phyloP scores from a whole-genome alignment of 2,113 vertebrate genomes.

The Neolamprologus brichardi region DNA sequence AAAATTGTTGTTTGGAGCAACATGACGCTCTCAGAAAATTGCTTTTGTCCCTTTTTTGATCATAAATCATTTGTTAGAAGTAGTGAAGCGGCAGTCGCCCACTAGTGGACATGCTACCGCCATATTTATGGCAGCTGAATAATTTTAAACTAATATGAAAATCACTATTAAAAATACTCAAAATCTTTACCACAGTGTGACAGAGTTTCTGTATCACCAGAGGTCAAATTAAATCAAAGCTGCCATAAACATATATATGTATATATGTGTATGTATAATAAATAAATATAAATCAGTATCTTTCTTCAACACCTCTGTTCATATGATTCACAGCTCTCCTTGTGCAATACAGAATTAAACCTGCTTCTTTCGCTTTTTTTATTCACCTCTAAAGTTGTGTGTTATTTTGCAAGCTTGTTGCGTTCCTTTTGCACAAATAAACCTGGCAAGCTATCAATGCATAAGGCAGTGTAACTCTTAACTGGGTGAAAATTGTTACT shows the following conservation, averaged over 20 bases:
- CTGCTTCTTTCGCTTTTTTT: not conserved
- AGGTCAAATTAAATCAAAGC: not conserved
- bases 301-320: not conserved
- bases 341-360: not conserved
- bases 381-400: not conserved
- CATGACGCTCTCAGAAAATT: not conserved
- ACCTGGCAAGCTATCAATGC: not conserved
- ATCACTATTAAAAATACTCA: not conserved
- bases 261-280: not conserved
- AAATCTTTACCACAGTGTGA: not conserved
- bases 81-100: not conserved
- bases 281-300: not conserved
- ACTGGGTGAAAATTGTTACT: not conserved
- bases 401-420: not conserved
- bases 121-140: not conserved
- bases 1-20: not conserved
- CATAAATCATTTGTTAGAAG: not conserved
- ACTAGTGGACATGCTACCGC: constrained; percentile 37
- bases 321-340: not conserved
- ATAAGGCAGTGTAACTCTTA: not conserved
- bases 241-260: not conserved
- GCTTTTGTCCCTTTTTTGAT: not conserved
- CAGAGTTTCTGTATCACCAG: not conserved
- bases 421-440: not conserved
- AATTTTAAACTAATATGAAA: not conserved